Base-by-base conservation (phyloP, 2,113 vertebrate species). In the Agapornis roseicollis region DNA sequence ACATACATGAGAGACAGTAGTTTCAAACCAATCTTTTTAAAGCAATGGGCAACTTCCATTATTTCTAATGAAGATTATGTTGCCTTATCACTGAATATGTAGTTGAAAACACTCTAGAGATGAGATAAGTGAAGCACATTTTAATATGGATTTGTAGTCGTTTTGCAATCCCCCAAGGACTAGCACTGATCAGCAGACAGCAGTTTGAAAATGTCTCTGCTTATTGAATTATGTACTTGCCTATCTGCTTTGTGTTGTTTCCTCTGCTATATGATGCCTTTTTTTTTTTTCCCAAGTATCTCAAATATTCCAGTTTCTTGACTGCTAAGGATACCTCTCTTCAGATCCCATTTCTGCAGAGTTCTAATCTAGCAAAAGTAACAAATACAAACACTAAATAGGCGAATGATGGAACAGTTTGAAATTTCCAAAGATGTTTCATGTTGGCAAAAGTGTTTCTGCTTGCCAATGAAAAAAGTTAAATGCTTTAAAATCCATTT, bases 51-150 rank as follows among this genome's bases (percentile, higher is more conserved):
- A 39, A 14, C n/a, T 80, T 83, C 60, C 42, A 81, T 69, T 7
- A 61, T 93, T 89, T 91, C 79, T 82, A 33, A 19, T 65, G 79
- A 66, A 81, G 79, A 77, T 63, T 72, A 58, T 55, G 47, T 52
- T 53, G 41, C 20, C n/a, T 88, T 83, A 77, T 80, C 20, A 35
- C 77, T 2, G 5, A 90, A 88, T 6, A 25, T 23, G 56, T 91
- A 93, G 80, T 70, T 89, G 55, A 74, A 94, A 96, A 80, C 69
- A 80, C 78, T 72, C 39, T 53, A 31, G 60, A 88, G 49, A 93
- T 83, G 73, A 80, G 44, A 90, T 70, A 84, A 94, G 23, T 37
- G 49, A 77, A 72, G 18, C 20, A 50, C 29, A 47, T 42, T 71
- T 93, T 79, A 90, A n/a, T 86, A 64, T n/a, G 41, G 29, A 23